A percentile compares a stretch with the other conserved stretches of the same genome.
These are phyloP conservation scores for Recurvirostra avosetta DNA, from an alignment of 2,113 vertebrate genomes.

Conservation along the genomic window DNA sequence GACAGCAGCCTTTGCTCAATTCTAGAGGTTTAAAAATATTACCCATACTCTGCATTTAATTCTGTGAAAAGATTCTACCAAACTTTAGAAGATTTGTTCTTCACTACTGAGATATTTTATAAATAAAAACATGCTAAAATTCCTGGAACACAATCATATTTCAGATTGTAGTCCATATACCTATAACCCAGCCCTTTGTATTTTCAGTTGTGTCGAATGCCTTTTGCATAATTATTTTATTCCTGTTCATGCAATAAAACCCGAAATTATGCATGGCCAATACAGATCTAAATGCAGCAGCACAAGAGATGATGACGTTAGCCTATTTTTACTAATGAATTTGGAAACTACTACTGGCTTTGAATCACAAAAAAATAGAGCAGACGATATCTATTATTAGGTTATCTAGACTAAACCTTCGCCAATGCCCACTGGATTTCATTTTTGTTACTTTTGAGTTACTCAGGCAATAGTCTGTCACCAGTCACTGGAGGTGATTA, in stretches of 20 bases:
- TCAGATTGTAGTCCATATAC: neutral
- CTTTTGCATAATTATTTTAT: neutral
- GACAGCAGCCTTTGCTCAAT: neutral
- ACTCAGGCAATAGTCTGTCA: conserved; percentile 37
- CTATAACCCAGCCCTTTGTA: neutral
- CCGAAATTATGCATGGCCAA: neutral
- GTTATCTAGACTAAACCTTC: conserved; percentile 23
- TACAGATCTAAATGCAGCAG: neutral
- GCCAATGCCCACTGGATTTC: conserved; percentile 13
- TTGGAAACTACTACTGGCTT: conserved; percentile 5
- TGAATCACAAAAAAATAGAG: neutral
- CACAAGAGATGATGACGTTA: neutral
- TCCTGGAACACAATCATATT: neutral
- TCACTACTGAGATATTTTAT: neutral
- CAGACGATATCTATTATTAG: neutral
- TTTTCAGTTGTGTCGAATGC: neutral
- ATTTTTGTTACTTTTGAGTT: conserved; percentile 50
- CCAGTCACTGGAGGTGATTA: conserved; percentile 49
- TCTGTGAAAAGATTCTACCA: neutral
- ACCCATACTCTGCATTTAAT: neutral
- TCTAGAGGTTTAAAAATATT: neutral
- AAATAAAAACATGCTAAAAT: neutral
- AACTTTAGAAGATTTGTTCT: neutral
- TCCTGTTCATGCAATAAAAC: neutral
- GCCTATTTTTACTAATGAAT: conserved; percentile 14